A percentile compares a stretch with the other conserved stretches of the same genome.
phyloP scores from a whole-genome alignment of 2,888 invertebrate species.

The Coenonympha arcania region DNA sequence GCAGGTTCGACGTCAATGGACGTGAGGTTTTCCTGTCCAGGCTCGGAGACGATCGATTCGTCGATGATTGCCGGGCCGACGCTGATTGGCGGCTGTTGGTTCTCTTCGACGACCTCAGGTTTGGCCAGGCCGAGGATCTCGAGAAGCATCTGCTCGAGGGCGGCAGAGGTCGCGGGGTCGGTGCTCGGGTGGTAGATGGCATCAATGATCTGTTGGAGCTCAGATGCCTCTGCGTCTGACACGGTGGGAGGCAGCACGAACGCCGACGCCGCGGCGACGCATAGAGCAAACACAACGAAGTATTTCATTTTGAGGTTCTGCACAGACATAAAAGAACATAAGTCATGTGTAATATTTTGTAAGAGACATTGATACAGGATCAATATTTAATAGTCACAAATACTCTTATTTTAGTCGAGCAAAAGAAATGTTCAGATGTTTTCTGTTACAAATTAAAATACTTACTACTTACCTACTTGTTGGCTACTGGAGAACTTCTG shows the following conservation, averaged over 20 bases:
- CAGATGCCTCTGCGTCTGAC: slow-evolving; percentile 15
- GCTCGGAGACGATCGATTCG: slow-evolving; percentile 27
- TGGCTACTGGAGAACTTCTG: not conserved
- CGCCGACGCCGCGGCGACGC: slow-evolving; percentile 33
- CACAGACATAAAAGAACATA: not conserved
- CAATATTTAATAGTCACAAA: too few relatives aligned
- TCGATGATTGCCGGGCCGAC: slow-evolving; percentile 31
- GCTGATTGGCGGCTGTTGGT: slow-evolving; percentile 20
- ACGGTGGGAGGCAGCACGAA: slow-evolving; percentile 21
- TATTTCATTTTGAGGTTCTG: slow-evolving; percentile 20
- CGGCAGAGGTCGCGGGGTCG: slow-evolving; percentile 35
- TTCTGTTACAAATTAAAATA: not conserved
- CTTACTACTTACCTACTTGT: not conserved
- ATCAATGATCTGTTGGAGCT: slow-evolving; percentile 32
- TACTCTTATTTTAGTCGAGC: not conserved
- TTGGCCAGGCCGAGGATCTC: slow-evolving; percentile 27
- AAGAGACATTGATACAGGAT: too few relatives aligned
- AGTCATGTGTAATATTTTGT: too few relatives aligned
- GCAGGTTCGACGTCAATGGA: slow-evolving; percentile 31
- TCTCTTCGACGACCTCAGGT: slow-evolving; percentile 19
- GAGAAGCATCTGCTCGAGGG: slow-evolving; percentile 32
- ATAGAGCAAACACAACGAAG: slow-evolving; percentile 42
- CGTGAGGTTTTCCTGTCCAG: not conserved
- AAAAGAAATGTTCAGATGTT: not conserved
- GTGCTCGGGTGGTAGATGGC: slow-evolving; percentile 39